Evolutionary conservation across 2,888 invertebrate species (phyloP), one percentile per base, ranked within the genome.

Genomic region (Sesia bembeciformis): DNA sequence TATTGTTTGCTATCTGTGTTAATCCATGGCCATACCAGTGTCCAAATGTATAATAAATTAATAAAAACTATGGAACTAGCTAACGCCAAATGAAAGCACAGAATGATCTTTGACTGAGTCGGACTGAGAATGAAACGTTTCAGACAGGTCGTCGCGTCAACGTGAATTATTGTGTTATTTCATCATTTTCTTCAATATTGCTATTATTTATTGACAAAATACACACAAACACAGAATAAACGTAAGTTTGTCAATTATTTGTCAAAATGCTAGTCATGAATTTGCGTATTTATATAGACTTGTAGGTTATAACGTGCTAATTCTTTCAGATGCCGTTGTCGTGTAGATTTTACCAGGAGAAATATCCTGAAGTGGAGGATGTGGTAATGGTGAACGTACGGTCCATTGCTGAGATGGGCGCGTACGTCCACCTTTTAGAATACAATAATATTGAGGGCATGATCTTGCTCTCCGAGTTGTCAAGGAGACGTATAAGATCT

Each of bases 361-460:
- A 95, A 75, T 99, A 98, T 88, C 99, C 99, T 1, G 99, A 99
- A 80, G 94, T 98, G 58, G 99, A 99, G 72, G 99, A 99, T 93
- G 98, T 99, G 52, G 99, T 99, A 52, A 98, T 99, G 98, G 99
- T 98, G 40, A 99, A 98, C 78, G 99, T 99, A 3, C 92, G 97
- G 51, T 95, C 97, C 61, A 99, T 99, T 72, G 99, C 98, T 23
- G 99, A 99, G 91, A 99, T 99, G 99, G 99, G 99, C 58, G 99
- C 99, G 3, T 99, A 99, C 82, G 99, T 99, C 8, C 97, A 98
- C 81, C 90, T 99, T 58, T 90, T 99, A 61, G 99, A 99, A 87
- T 99, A 99, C 81, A 98, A 99, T 84, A 98, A 98, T 75, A 99
- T 98, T 66, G 99, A 99, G 85, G 98, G 98, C 72, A 99, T 99